phyloP scores from a whole-genome alignment of 2,113 vertebrate genomes.

The Harpagus bidentatus region DNA sequence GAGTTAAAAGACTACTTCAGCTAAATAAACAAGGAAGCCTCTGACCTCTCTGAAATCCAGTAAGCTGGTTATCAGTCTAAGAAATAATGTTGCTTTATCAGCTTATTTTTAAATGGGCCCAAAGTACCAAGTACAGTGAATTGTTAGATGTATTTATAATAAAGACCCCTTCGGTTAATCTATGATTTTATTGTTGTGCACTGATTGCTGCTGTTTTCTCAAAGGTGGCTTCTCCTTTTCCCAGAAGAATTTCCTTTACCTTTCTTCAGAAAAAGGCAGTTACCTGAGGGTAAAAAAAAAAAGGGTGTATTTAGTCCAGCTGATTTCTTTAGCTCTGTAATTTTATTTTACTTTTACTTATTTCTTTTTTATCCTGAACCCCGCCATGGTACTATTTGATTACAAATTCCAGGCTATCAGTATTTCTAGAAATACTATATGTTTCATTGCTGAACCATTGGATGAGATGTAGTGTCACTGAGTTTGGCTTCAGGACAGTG shows the following conservation, averaged over 20 bases:
- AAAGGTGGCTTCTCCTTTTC: not conserved
- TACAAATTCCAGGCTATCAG: not conserved
- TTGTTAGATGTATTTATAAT: not conserved
- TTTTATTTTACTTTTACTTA: not conserved
- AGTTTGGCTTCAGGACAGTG: not conserved
- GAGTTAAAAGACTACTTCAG: constrained; percentile 2
- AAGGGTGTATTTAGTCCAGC: not conserved
- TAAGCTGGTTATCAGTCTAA: not conserved
- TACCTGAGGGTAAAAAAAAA: not conserved
- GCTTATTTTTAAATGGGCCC: not conserved
- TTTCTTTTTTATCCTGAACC: not conserved
- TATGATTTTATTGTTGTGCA: not conserved
- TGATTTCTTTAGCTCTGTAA: not conserved
- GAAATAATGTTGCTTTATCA: constrained; percentile 7
- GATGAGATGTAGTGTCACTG: not conserved
- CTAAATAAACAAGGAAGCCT: constrained; percentile 44
- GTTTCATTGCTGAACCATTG: not conserved
- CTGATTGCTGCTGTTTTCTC: not conserved
- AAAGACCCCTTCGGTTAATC: not conserved
- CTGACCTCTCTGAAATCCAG: constrained; percentile 32
- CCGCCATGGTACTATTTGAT: not conserved
- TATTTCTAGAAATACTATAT: not conserved
- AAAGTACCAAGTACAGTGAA: not conserved
- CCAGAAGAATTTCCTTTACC: not conserved
- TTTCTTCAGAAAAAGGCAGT: not conserved